Evolutionary conservation across 2,113 vertebrate genomes (phyloP).

Genomic region (Zapus hudsonius): DNA sequence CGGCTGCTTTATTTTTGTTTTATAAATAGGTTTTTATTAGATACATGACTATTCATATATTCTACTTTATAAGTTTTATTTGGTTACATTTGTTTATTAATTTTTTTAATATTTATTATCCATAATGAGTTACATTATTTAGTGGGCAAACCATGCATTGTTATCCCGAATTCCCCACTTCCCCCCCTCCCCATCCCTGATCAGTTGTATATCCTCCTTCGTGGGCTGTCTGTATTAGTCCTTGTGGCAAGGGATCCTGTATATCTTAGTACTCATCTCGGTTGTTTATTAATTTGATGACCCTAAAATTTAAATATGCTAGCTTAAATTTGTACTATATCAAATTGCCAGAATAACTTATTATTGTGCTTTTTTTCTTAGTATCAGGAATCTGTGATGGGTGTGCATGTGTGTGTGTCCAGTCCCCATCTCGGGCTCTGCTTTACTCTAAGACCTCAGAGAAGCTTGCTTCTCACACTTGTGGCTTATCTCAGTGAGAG

Average conservation of each 20-base stretch:
- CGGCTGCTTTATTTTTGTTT: background rate
- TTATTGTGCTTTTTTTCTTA: background rate
- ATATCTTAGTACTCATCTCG: too few species aligned
- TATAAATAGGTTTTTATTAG: background rate
- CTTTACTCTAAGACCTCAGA: background rate
- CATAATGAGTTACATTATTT: too few species aligned
- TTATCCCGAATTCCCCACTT: too few species aligned
- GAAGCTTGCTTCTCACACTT: background rate
- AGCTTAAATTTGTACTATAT: background rate
- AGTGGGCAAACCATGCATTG: too few species aligned
- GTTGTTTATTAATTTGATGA: background rate
- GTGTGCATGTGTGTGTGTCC: background rate
- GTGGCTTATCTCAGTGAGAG: background rate
- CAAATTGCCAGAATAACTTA: background rate
- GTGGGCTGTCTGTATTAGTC: too few species aligned
- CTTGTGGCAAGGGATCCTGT: too few species aligned
- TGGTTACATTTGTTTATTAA: background rate
- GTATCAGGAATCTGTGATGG: background rate
- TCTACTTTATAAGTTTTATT: background rate
- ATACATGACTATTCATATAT: background rate
- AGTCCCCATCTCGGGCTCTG: background rate
- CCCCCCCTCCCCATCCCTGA: too few species aligned
- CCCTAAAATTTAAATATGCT: background rate
- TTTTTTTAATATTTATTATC: too few species aligned
- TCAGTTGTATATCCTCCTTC: too few species aligned